Evolutionary conservation across 2,797 vertebrate species (phyloP).

Genomic region (Luscinia megarhynchos): DNA sequence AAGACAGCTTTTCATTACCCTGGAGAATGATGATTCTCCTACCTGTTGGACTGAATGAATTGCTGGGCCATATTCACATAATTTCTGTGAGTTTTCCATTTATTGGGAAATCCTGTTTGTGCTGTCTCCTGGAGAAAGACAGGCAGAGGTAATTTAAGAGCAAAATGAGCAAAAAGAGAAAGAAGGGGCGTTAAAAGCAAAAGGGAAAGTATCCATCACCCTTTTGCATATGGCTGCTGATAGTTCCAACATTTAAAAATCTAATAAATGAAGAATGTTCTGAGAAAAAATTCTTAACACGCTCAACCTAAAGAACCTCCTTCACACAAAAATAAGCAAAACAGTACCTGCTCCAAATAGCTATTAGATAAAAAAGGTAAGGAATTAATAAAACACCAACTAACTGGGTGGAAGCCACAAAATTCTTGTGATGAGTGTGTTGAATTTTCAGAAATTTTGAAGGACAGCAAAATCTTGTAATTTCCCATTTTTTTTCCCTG

Average conservation of each 20-base stretch:
- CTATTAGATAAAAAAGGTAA: not conserved
- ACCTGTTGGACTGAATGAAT: not conserved
- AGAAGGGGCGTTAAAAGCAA: not conserved
- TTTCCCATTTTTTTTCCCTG: not conserved
- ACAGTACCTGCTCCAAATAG: not conserved
- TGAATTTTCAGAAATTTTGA: not conserved
- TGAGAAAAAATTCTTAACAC: not conserved
- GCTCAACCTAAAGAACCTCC: fast-evolving
- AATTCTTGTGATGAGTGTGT: not conserved
- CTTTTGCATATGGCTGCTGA: not conserved
- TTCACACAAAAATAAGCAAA: not conserved
- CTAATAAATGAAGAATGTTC: not conserved
- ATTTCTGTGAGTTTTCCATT: not conserved
- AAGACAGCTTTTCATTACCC: not conserved
- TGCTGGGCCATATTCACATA: not conserved
- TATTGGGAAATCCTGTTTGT: not conserved
- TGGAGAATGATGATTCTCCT: not conserved
- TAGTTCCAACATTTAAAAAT: not conserved
- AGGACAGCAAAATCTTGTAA: not conserved
- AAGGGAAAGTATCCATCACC: not conserved
- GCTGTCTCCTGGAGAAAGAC: not conserved
- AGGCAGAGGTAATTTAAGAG: not conserved
- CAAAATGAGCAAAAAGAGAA: not conserved
- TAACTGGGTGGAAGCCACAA: not conserved
- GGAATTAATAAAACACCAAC: not conserved